Conservation (phyloP, 2,888 invertebrate genomes). For the Caenorhabditis angaria region DNA sequence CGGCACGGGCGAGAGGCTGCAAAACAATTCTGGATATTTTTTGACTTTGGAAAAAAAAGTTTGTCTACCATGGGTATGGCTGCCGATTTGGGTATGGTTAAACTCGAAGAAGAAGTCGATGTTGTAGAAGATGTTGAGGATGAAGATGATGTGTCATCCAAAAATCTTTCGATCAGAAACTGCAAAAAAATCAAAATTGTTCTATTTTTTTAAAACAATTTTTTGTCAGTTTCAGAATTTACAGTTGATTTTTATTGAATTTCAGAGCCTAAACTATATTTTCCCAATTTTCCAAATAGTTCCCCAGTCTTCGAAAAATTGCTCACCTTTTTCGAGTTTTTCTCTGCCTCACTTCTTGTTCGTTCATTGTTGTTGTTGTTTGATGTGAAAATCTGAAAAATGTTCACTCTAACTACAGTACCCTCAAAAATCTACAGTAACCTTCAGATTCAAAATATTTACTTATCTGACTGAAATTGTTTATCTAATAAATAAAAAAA, state of each 20-base stretch:
- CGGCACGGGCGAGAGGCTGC: constrained; percentile 42
- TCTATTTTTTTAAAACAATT: neutral
- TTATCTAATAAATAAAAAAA: neutral
- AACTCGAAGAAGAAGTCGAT: constrained; percentile 6
- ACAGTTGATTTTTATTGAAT: no score
- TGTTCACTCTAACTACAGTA: neutral
- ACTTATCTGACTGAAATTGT: neutral
- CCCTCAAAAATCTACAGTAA: neutral
- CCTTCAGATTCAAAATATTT: no score
- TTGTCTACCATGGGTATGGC: constrained; percentile 40
- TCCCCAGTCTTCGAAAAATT: neutral
- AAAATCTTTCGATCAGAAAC: constrained; percentile 43
- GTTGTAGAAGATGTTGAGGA: no score
- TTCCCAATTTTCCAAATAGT: neutral
- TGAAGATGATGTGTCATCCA: constrained; percentile 19
- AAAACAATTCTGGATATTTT: neutral
- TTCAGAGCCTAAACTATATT: neutral
- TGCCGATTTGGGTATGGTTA: constrained; percentile 29
- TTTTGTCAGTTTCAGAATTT: no score
- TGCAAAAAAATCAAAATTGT: constrained; percentile 12
- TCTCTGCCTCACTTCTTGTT: constrained; percentile 21
- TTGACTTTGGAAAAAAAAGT: neutral
- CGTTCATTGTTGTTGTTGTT: constrained; percentile 26
- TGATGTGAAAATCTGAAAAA: constrained; percentile 23
- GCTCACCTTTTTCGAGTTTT: constrained; percentile 42